Evolutionary conservation across 2,113 vertebrate species (phyloP), one percentile per base, ranked within the genome.

Genomic region (Acrocephalus arundinaceus): DNA sequence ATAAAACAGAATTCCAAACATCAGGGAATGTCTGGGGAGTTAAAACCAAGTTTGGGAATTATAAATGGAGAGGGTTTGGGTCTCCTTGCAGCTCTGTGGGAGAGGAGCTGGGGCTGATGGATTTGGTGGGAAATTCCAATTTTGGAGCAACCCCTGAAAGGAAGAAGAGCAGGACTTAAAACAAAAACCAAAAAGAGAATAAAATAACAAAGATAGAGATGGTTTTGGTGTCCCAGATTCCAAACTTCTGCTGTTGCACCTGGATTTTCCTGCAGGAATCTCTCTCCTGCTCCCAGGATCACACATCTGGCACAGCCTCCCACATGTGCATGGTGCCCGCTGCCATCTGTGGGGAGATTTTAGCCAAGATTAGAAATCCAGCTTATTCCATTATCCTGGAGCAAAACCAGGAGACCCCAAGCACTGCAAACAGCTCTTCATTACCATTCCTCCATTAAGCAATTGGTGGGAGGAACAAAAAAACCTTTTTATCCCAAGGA

Each of bases 301-400:
- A 11, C 82, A 17, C 37, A 39, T 39, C 18, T 35, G 68, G 61
- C 65, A 18, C 7, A 7, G 25, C 48, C 89, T 89, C 87, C 49
- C 77, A 59, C 65, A 43, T 72, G 85, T 89, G 85, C 81, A 30
- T 46, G 30, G 9, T 48, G 70, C 92, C 61, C 33, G 1, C 11
- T 76, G 92, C 90, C 90, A 93, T 87, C 95, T 94, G 94, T 14
- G 51, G 75, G 12, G 92, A 83, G 87, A 87, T 95, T 96, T 85
- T 18, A 88, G 70, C 54, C 92, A 87, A 91, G 87, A 92, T 96
- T 79, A 95, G 67, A 90, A 76, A 70, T 35, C 20, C 51, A 91
- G 85, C 54, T 95, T 55, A 90, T 94, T 92, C 85, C 90, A 87
- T 95, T 86, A 88, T 68, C 94, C 88, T 27, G 55, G 23, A 83